Conservation (phyloP, 2,113 vertebrate species). For the Toxotes jaculatrix region DNA sequence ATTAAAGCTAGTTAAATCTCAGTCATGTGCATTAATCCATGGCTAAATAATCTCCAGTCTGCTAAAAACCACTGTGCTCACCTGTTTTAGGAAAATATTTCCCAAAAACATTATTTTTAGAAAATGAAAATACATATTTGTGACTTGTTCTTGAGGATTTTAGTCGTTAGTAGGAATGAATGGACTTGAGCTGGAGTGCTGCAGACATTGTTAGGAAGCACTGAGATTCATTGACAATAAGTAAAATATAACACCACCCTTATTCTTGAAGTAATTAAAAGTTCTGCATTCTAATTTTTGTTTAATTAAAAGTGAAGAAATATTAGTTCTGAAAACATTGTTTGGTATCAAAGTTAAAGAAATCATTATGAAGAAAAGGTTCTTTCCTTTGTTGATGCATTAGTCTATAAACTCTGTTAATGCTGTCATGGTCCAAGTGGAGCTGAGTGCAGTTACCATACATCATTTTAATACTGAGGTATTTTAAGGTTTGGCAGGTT, state of each 20-base stretch:
- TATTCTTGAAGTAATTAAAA: background rate
- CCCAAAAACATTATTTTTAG: too few species aligned
- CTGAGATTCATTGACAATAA: background rate
- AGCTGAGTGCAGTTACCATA: background rate
- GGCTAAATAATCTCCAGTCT: background rate
- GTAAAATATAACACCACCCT: background rate
- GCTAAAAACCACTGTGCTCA: background rate
- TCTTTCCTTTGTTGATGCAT: background rate
- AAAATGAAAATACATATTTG: background rate
- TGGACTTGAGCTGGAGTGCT: background rate
- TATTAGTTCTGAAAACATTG: background rate
- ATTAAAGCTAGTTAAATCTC: background rate
- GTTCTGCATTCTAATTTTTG: background rate
- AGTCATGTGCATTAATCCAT: background rate
- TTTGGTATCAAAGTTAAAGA: too few species aligned
- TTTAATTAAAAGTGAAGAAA: background rate
- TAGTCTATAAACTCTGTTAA: background rate
- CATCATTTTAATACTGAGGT: background rate
- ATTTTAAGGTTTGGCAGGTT: background rate
- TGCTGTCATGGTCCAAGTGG: background rate
- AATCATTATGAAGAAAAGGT: background rate
- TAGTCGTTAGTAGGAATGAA: background rate
- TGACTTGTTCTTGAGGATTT: background rate
- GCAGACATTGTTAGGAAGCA: background rate
- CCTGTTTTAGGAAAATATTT: background rate